phyloP scores from a whole-genome alignment of 2,888 invertebrate species.

The Melanotus villosus region DNA sequence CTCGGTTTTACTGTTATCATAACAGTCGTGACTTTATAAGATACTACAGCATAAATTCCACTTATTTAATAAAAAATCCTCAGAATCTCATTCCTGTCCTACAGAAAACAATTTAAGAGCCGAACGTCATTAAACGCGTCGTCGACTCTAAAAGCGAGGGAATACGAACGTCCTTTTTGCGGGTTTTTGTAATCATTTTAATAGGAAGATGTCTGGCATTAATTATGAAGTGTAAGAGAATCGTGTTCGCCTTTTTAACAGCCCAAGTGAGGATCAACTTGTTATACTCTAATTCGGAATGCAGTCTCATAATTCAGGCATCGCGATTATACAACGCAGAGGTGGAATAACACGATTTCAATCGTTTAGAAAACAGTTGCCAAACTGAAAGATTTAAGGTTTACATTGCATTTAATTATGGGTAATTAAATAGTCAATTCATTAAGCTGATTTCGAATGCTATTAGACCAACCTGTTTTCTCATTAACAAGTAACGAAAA shows the following conservation, averaged over 20 bases:
- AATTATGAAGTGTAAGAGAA: slow-evolving; percentile 49
- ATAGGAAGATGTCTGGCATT: slow-evolving; percentile 49
- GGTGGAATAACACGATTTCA: slow-evolving; percentile 12
- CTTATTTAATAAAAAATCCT: slow-evolving; percentile 38
- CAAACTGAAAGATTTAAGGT: no score
- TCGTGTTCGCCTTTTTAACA: slow-evolving; percentile 48
- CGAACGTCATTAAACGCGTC: slow-evolving; percentile 32
- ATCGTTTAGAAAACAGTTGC: neutral
- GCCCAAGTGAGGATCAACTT: slow-evolving; percentile 52
- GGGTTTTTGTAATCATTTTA: slow-evolving; percentile 40
- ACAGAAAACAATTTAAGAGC: slow-evolving; percentile 35
- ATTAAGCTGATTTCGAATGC: no score
- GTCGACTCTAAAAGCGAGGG: neutral
- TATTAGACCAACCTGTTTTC: no score
- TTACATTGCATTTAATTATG: no score
- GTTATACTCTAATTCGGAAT: slow-evolving; percentile 55
- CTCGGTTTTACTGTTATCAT: slow-evolving; percentile 53
- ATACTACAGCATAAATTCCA: slow-evolving; percentile 43
- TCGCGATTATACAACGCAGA: slow-evolving; percentile 9
- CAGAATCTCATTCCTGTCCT: slow-evolving; percentile 33
- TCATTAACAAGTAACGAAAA: no score
- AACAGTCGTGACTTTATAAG: slow-evolving; percentile 51
- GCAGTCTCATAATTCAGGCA: slow-evolving; percentile 51
- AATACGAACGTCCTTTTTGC: slow-evolving; percentile 4
- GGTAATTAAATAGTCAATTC: no score